These are phyloP conservation scores for Lathronympha strigana DNA, from an alignment of 2,888 invertebrate species.

Conservation along the genomic window DNA sequence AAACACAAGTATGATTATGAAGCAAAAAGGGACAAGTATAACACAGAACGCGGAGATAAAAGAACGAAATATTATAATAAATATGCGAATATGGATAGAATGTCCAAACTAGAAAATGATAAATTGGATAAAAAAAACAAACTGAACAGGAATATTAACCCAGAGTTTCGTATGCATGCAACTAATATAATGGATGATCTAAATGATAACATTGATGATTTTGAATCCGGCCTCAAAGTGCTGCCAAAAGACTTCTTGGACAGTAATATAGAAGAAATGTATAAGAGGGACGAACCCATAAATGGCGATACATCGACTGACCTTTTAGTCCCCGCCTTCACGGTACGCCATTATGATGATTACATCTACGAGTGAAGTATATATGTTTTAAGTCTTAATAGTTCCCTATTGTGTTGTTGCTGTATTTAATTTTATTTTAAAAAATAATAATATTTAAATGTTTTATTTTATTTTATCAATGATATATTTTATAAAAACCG, in stretches of 20 bases:
- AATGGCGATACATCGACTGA: not conserved
- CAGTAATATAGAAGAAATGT: not conserved
- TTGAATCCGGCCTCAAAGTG: not conserved
- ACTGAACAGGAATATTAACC: not conserved
- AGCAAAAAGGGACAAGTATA: slow-evolving; percentile 27
- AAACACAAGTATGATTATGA: slow-evolving; percentile 17
- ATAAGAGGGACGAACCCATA: not conserved
- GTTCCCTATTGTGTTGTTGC: not conserved
- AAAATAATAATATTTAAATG: not conserved
- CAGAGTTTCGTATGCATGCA: not conserved
- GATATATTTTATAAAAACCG: too few species aligned
- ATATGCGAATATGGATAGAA: not conserved
- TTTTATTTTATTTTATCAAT: not conserved
- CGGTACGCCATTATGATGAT: not conserved
- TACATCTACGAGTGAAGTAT: slow-evolving; percentile 20
- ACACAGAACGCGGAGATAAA: slow-evolving; percentile 21
- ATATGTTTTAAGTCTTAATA: not conserved
- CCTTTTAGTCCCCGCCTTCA: not conserved
- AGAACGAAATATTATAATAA: slow-evolving; percentile 20
- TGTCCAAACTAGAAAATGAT: slow-evolving; percentile 20
- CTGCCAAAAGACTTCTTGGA: not conserved
- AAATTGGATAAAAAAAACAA: slow-evolving; percentile 20
- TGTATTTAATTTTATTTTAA: not conserved
- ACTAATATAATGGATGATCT: too few species aligned
- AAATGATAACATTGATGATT: not conserved